Percentiles rank a stretch among this genome's conserved stretches.
phyloP scores from a whole-genome alignment of 2,113 vertebrate species.

The Orientallactaga bullata region DNA sequence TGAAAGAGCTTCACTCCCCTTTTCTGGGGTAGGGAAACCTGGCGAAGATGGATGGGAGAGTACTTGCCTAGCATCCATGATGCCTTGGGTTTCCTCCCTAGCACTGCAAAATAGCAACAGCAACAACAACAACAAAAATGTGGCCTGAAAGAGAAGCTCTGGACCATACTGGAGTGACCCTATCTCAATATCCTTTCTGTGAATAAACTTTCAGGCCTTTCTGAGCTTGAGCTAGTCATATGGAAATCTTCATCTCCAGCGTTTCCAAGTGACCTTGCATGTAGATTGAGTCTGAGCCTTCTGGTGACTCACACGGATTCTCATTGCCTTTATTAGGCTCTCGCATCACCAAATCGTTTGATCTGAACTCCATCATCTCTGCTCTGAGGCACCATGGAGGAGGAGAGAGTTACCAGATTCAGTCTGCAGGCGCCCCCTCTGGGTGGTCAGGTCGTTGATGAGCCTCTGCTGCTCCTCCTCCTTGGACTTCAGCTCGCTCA shows the following conservation, averaged over 20 bases:
- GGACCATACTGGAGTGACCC: background rate
- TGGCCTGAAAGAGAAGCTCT: background rate
- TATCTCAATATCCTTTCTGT: background rate
- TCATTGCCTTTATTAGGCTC: constrained; percentile 62
- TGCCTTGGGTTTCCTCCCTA: background rate
- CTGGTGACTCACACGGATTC: background rate
- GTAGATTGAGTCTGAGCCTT: background rate
- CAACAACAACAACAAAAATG: background rate
- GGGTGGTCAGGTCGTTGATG: constrained; percentile 86
- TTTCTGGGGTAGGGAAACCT: too few relatives aligned
- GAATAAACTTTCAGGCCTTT: background rate
- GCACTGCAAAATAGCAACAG: background rate
- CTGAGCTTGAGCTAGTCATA: background rate
- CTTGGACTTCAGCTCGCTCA: constrained; percentile 88
- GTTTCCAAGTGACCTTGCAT: constrained; percentile 11
- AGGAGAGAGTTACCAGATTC: constrained; percentile 78
- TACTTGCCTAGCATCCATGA: background rate
- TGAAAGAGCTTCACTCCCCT: too few relatives aligned
- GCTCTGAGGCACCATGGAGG: background rate
- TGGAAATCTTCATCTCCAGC: background rate
- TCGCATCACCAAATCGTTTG: constrained; percentile 20
- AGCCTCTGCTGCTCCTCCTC: constrained; percentile 88
- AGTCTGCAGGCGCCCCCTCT: constrained; percentile 84
- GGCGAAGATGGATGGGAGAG: too few relatives aligned
- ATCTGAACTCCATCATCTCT: background rate